A percentile compares a stretch with the other conserved stretches of the same genome.
phyloP scores from a whole-genome alignment of 2,888 invertebrate species.

The Phrixothrix hirtus region DNA sequence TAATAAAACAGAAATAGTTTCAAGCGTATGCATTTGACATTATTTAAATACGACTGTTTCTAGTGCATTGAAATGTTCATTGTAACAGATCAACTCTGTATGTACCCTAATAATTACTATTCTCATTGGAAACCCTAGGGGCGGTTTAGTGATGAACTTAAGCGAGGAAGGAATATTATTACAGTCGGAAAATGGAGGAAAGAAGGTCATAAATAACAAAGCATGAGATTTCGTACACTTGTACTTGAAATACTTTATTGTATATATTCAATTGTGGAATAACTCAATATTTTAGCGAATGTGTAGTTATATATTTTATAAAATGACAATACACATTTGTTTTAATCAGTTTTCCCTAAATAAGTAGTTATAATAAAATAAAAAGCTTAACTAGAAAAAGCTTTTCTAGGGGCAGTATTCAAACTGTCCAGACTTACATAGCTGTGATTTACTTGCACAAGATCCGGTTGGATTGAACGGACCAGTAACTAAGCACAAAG shows the following conservation, averaged over 20 bases:
- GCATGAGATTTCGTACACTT: slow-evolving; percentile 39
- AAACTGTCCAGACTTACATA: slow-evolving; percentile 38
- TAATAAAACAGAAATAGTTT: slow-evolving; percentile 3
- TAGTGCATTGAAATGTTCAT: slow-evolving; percentile 18
- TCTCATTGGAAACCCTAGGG: slow-evolving; percentile 41
- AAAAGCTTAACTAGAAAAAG: slow-evolving; percentile 21
- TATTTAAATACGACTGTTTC: slow-evolving; percentile 15
- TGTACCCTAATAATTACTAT: slow-evolving; percentile 35
- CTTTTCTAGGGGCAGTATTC: slow-evolving; percentile 37
- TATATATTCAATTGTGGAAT: no score
- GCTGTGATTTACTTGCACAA: slow-evolving; percentile 47
- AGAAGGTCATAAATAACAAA: slow-evolving; percentile 51
- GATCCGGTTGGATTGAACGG: slow-evolving; percentile 50
- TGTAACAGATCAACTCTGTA: slow-evolving; percentile 26
- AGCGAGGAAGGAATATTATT: slow-evolving; percentile 52
- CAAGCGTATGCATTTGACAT: slow-evolving; percentile 13
- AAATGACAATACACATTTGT: no score
- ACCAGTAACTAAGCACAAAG: slow-evolving; percentile 52
- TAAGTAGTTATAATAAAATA: no score
- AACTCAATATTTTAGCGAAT: no score
- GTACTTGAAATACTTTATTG: slow-evolving; percentile 29
- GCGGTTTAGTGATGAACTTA: slow-evolving; percentile 52
- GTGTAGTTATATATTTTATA: no score
- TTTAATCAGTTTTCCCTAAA: no score
- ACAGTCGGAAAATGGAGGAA: slow-evolving; percentile 54